phyloP scores from a whole-genome alignment of 2,113 vertebrate species.

The Strix uralensis region DNA sequence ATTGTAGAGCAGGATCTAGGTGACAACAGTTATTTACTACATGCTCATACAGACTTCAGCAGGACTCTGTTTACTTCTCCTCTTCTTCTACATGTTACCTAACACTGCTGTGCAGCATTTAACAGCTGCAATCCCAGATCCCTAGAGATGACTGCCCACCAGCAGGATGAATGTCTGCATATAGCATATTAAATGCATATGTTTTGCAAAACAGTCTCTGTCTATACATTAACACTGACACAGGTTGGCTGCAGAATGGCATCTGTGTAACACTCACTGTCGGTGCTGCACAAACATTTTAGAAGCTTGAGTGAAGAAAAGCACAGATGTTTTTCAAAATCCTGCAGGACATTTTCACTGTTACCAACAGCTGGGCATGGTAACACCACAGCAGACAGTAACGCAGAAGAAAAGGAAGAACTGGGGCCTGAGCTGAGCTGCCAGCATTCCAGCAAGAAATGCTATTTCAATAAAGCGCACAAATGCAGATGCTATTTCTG shows the following conservation, averaged over 20 bases:
- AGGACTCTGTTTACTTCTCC: neutral
- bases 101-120: neutral
- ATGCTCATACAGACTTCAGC: neutral
- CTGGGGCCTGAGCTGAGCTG: neutral
- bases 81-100: neutral
- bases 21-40: neutral
- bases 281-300: neutral
- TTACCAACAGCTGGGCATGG: neutral
- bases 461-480: neutral
- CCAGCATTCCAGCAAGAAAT: neutral
- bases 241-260: neutral
- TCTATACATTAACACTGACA: neutral
- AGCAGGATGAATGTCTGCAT: neutral
- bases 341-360: neutral
- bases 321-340: slow-evolving; percentile 25
- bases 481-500: neutral
- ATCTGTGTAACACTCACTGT: neutral
- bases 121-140: neutral
- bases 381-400: slow-evolving; percentile 1
- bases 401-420: neutral
- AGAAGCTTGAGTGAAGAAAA: neutral
- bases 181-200: neutral
- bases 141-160: neutral
- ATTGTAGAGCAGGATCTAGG: neutral
- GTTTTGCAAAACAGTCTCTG: neutral